Evolutionary conservation across 2,888 invertebrate genomes (phyloP), one percentile per base, ranked within the genome.

Genomic region (Drosophila incognita): DNA sequence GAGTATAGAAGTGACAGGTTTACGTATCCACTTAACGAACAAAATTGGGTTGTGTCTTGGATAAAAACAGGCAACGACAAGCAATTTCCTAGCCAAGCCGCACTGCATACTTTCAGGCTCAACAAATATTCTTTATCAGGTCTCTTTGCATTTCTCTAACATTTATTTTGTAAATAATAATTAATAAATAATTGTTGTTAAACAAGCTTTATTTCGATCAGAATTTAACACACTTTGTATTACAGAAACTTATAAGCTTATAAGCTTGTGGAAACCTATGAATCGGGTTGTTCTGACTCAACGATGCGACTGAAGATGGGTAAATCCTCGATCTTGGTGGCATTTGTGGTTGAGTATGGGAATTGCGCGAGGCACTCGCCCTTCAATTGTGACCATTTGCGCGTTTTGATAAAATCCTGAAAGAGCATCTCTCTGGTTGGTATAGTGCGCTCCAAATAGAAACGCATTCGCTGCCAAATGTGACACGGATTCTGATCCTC

Each of bases 401-500:
- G 90, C 1, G 91, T 89, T 18, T 82, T 79, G 15, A 92, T 68
- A 64, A 92, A 93, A 60, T 92, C 88, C 8, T 87, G 70, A 46
- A 91, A 93, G 6, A 93, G 77, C 4, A 76, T 69, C 69, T 91
- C 77, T 4, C 93, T 74, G 2, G 92, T 91, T 10, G 93, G 93
- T 59, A 93, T 90, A 8, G 89, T 91, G 4, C 90, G 76, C 48
- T 93, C 85, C 36, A 93, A 75, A 57, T 92, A 92, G 72, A 92
- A 91, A 13, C 88, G 76, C 63, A 91, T 87, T 13, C 92, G 84
- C 61, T 92, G 91, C 93, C 93, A 93, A n/a, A 93, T 86, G 62
- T 93, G 91, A 0, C 93, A 93, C 7, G 91, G 91, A 78, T 93
- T 93, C 72, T 93, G 93, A 0, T 87, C 76, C 29, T 91, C 95